Conservation (phyloP, 2,888 invertebrate genomes). For the Margaritifera margaritifera region DNA sequence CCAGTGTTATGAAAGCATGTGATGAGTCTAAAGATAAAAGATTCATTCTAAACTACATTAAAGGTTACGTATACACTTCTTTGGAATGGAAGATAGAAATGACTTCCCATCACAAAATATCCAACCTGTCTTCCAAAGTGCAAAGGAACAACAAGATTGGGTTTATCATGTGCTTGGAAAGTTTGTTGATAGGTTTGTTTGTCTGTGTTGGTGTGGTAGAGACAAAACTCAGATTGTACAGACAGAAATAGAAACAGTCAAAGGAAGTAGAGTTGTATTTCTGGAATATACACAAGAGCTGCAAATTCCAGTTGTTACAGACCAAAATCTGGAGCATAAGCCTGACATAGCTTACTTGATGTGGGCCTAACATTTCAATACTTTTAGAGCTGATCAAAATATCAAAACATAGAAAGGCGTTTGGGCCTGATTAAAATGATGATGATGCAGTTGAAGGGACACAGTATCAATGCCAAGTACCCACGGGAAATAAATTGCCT, state of each 20-base stretch:
- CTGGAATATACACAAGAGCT: too few species aligned
- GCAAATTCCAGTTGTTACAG: too few species aligned
- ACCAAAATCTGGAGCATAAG: too few species aligned
- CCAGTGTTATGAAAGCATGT: constrained; percentile 3
- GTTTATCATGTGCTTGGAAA: neutral
- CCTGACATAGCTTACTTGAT: too few species aligned
- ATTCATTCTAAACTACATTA: neutral
- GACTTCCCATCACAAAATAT: neutral
- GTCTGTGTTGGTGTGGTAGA: too few species aligned
- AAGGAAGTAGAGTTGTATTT: too few species aligned
- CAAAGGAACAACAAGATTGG: neutral
- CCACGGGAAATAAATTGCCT: constrained; percentile 8
- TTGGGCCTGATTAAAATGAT: constrained; percentile 9
- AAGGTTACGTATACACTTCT: constrained; percentile 8
- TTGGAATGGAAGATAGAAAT: constrained; percentile 1
- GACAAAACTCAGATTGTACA: too few species aligned
- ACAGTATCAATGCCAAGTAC: constrained; percentile 7
- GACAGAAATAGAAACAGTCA: too few species aligned
- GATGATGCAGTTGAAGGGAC: constrained; percentile 3
- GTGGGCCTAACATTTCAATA: too few species aligned
- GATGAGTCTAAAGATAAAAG: constrained; percentile 15
- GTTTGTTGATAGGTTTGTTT: too few species aligned
- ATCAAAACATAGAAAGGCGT: too few species aligned
- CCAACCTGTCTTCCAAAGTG: neutral
- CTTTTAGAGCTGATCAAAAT: too few species aligned